Conservation (phyloP, 2,888 invertebrate species). For the Lithosia quadra region DNA sequence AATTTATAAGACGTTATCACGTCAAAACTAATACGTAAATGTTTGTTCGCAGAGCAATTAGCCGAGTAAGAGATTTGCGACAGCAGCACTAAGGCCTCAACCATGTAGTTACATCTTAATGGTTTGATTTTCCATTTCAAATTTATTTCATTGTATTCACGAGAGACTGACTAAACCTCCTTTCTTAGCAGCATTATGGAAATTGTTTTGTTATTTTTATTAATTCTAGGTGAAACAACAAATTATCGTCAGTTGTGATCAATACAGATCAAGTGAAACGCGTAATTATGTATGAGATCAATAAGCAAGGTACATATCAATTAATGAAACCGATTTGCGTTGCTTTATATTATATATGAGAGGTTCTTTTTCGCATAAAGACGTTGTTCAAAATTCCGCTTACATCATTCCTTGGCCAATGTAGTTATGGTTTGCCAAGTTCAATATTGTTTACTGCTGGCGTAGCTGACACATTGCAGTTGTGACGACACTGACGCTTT, state of each 20-base stretch:
- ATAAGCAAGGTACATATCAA: constrained; percentile 82
- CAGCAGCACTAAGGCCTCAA: constrained; percentile 51
- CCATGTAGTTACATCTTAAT: constrained; percentile 70
- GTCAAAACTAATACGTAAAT: background rate
- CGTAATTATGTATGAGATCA: constrained; percentile 60
- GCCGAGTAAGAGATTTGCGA: constrained; percentile 66
- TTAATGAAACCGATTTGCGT: constrained; percentile 66
- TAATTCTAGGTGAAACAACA: constrained; percentile 63
- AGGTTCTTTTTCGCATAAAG: constrained; percentile 83
- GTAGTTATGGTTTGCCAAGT: constrained; percentile 65
- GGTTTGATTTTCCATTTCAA: constrained; percentile 75
- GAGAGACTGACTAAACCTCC: constrained; percentile 83
- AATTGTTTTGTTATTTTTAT: constrained; percentile 76
- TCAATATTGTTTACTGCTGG: constrained; percentile 42
- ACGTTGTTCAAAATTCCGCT: constrained; percentile 83
- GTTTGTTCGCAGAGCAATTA: constrained; percentile 68
- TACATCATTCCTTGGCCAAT: constrained; percentile 52
- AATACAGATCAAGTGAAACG: constrained; percentile 52
- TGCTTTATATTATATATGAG: constrained; percentile 59
- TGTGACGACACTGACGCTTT: constrained; percentile 23
- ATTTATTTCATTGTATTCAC: constrained; percentile 76
- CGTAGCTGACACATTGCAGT: constrained; percentile 59
- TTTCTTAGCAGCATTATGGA: constrained; percentile 83
- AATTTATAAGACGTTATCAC: too few relatives aligned
- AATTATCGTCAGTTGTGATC: constrained; percentile 63